Conservation (phyloP, 2,888 invertebrate genomes). For the Lithophane leautieri region DNA sequence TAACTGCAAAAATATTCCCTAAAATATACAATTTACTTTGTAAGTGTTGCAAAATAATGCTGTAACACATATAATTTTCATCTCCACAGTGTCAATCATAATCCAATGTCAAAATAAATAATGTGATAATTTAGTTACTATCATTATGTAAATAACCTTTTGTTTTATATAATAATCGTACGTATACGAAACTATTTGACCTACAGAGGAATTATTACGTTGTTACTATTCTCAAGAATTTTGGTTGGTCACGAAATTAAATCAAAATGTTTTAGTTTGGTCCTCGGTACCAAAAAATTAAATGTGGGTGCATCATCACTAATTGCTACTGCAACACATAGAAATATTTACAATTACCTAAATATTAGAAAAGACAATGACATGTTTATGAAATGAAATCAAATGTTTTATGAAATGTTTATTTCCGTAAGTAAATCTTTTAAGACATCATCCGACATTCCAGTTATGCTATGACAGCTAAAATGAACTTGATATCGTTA, state of each 20-base stretch:
- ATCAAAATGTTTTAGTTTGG: neutral
- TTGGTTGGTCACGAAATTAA: neutral
- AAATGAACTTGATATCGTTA: too few species aligned
- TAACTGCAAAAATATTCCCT: too few species aligned
- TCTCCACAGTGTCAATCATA: conserved; percentile 2
- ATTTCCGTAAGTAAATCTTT: too few species aligned
- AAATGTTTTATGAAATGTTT: too few species aligned
- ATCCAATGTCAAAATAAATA: conserved; percentile 21
- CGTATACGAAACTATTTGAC: conserved; percentile 16
- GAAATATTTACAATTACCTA: too few species aligned
- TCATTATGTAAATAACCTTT: conserved; percentile 29
- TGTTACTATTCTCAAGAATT: neutral
- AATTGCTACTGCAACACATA: too few species aligned
- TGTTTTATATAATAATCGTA: conserved; percentile 36
- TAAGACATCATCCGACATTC: too few species aligned
- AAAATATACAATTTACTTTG: neutral
- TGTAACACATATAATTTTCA: neutral
- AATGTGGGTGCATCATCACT: too few species aligned
- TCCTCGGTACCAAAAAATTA: neutral
- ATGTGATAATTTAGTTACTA: conserved; percentile 31
- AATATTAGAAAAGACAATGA: too few species aligned
- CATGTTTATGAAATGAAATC: too few species aligned
- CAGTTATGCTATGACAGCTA: too few species aligned
- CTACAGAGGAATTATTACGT: conserved; percentile 7
- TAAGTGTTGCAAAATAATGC: neutral